Base-by-base conservation (phyloP, 53 echinoderm and acorn worm genomes). In the Paelopatides confundens region DNA sequence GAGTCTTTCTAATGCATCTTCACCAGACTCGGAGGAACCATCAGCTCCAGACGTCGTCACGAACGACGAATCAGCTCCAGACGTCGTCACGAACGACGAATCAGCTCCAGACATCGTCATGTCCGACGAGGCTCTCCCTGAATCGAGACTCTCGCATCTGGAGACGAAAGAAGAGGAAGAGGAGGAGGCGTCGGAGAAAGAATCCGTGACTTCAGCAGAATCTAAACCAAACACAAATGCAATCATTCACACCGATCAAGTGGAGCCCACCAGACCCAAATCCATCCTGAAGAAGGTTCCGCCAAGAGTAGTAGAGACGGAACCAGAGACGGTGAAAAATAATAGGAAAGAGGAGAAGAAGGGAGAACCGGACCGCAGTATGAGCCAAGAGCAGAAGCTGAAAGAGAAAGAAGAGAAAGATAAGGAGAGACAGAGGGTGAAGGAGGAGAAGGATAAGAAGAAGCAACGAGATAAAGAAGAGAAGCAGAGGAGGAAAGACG, bases 261-360 rank as follows among this genome's bases (percentile, higher is more conserved):
- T 64, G 17, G 88, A 85, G 51, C 33, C 90, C 5, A 89, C 92
- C 85, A 86, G 89, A 85, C 81, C 68, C 71, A 87, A 90, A 11
- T 90, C 95, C 24, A 93, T 93, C 50, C 76, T 91, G 47, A 93
- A 93, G 88, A 93, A 90, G 89, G 62, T 69, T 38, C 62, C 79
- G 24, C 50, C 71, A 27, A 85, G 76, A 48, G 87, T 82, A 40
- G 87, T 82, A 40, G 50, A 66, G 51, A 62, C 68, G 13, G 86
- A 81, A 48, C 38, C 78, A 29, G 90, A 89, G 29, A 85, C 83
- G 50, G 63, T 71, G 31, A 88, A 88, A 36, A 91, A 97, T 87
- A 65, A 85, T 63, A 93, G 91, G 65, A 92, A 79, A 40, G 90
- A 88, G 52, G 87, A 87, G 33, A 89, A 90, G 69, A 68, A 86